Base-by-base conservation (phyloP, 2,113 vertebrate species). In the Bubo bubo region DNA sequence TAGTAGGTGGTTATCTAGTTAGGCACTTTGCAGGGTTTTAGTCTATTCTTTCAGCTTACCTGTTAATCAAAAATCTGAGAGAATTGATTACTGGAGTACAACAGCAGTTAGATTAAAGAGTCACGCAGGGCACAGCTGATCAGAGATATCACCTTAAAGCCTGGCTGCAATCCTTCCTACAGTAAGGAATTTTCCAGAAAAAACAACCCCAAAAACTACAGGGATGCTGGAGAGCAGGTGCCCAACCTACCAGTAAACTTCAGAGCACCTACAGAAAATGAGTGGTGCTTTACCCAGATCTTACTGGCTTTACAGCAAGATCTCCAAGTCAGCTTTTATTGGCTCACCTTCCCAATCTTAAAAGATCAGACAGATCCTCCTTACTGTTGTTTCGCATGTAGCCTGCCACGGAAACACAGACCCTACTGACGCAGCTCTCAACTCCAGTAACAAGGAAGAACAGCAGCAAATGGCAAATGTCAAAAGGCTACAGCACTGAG, bases 151-250 rank as follows among this genome's bases (percentile, higher is more conserved):
- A 81, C 77, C 66, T 56, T 27, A 74, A 73, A 62, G 30, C n/a
- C 83, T 22, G 37, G 35, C 74, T 90, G 72, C 63, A 80, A 19
- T 10, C 67, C 64, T 62, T 88, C 58, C 67, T 41, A 21, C 9
- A 39, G 70, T 5, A 77, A 83, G 58, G 50, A 56, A 59, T 8
- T 82, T 9, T 47, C 34, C 20, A 34, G 30, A 9, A 28, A 23
- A 14, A 18, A 1, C 45, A 47, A 47, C 45, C 35, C 3, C 11
- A 17, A 52, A 91, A 7, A 3, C n/a, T 60, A 30, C 0, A 9
- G 30, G 30, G 71, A 62, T 35, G 76, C 34, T 50, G 34, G 53
- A 60, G 16, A 80, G 14, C 45, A 34, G 17, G 20, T n/a, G 20
- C 22, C 60, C 56, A 50, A 47, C 14, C 45, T 27, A 9, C 10